Evolutionary conservation across 2,113 vertebrate species (phyloP), one percentile per base, ranked within the genome.

Genomic region (Corythornis madagascariensis): DNA sequence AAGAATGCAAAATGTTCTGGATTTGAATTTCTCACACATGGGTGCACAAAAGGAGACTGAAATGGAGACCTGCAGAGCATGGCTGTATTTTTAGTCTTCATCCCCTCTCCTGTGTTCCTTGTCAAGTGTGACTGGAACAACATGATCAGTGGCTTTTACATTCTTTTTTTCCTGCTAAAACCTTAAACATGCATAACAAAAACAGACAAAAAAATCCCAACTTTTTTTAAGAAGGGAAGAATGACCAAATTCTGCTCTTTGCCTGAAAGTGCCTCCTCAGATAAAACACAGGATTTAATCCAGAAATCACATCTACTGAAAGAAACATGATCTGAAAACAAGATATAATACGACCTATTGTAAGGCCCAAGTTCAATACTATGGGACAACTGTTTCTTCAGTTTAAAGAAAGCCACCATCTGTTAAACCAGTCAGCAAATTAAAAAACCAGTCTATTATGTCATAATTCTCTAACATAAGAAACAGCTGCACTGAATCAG

Each of bases 401-500:
- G 64, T 82, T 93, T 82, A 76, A 75, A 94, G 74, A 59, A 47
- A 82, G 35, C 19, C 24, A 55, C 64, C 1, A 5, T 64, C 84
- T 93, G 78, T 65, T 91, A 85, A 92, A 89, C 19, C 26, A 93
- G 71, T 79, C 63, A 93, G 43, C 29, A 70, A 63, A 82, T 71
- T 38, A 24, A 26, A 48, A 69, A 47, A 47, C 35, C n/a, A 29
- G 10, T 24, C 29, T 71, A 64, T 82, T 88, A 84, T 73, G 77
- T 76, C 40, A 4, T 59, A 84, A 95, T 75, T 53, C 70, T 69
- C 86, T 75, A 79, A 83, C 42, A 38, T 55, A n/a, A 83, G 48
- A 88, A 92, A 83, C 94, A 92, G 94, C 92, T 94, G 94, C 84
- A 86, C 25, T 80, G 64, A 63, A 85, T 92, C 85, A 86, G 88